Conservation (phyloP, 2,888 invertebrate genomes). For the Eupithecia pulchellata region DNA sequence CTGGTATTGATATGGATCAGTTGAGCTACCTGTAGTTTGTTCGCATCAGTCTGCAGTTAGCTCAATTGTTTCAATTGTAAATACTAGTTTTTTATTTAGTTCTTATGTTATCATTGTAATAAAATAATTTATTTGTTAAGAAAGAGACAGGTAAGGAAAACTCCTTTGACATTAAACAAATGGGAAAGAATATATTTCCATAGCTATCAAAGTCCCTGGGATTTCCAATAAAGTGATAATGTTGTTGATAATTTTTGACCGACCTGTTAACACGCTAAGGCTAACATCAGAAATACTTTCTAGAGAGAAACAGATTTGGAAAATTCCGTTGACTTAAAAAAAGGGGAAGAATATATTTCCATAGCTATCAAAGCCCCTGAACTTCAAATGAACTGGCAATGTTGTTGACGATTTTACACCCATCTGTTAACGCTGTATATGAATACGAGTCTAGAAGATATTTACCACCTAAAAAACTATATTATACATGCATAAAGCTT, state of each 20-base stretch:
- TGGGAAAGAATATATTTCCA: background rate
- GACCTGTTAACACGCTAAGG: conserved; percentile 23
- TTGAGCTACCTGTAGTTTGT: too few relatives aligned
- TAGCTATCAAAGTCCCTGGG: conserved; percentile 17
- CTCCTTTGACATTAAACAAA: background rate
- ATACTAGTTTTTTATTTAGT: too few relatives aligned
- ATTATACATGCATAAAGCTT: background rate
- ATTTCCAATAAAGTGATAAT: conserved; percentile 31
- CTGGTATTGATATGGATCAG: too few relatives aligned
- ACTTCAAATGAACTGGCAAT: conserved; percentile 29
- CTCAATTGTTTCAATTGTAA: too few relatives aligned
- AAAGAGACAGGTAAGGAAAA: background rate
- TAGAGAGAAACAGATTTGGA: background rate
- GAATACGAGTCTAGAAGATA: conserved; percentile 11
- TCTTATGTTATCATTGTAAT: too few relatives aligned
- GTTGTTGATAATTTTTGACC: conserved; percentile 30
- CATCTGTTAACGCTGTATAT: conserved; percentile 27
- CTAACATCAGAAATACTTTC: too few relatives aligned
- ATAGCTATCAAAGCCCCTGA: conserved; percentile 15
- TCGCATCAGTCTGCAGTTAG: too few relatives aligned
- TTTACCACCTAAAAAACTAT: background rate
- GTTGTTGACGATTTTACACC: too few relatives aligned
- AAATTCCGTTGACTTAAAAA: background rate
- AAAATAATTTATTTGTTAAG: too few relatives aligned
- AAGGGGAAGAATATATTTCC: background rate